Base-by-base conservation (phyloP, 2,888 invertebrate genomes). In the Phrixothrix hirtus region DNA sequence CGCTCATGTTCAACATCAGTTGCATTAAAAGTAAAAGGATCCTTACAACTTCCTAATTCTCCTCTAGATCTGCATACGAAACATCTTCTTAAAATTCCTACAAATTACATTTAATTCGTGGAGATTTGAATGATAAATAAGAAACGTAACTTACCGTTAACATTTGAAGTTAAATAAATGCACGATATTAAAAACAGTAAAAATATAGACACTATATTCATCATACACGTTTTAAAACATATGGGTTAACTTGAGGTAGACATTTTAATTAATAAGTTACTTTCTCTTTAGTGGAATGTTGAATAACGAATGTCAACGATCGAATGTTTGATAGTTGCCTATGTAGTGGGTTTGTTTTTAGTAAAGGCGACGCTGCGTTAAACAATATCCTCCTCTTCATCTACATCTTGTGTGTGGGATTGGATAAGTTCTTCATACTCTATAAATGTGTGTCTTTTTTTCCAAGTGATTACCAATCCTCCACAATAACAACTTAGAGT, bases 61-160 rank as follows among this genome's bases (percentile, higher is more conserved):
- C 95, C 94, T 55, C 94, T 81, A 1, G 94, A 94, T 68, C 94
- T 81, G 71, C 95, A 95, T 60, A 83, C 81, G 67, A 87, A 87
- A 74, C 95, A 95, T 72, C 91, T 81, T 64, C 87, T 84, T 37
- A 86, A 78, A 27, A 86, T 73, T 64, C 85, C 90, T 89, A 71
- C 25, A 32, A 15, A 21, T 21, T 21, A 21, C 12, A 25, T 11
- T 4, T n/a, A 25, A 48, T 26, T 26, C 9, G 11, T 27, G 39
- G 49, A 17, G 16, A 58, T 36, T 56, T 56, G 26, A 49, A 51
- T 45, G 41, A 7, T 35, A n/a, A 5, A 12, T 45, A 11, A 17
- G 30, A 47, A 35, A 44, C 9, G 12, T 27, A 13, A 50, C 63
- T 57, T 57, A 63, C 63, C 61, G 38, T 58, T 30, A 30, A 43